These are phyloP conservation scores for Sciurus carolinensis DNA, from an alignment of 2,797 vertebrate species.

Conservation along the genomic window DNA sequence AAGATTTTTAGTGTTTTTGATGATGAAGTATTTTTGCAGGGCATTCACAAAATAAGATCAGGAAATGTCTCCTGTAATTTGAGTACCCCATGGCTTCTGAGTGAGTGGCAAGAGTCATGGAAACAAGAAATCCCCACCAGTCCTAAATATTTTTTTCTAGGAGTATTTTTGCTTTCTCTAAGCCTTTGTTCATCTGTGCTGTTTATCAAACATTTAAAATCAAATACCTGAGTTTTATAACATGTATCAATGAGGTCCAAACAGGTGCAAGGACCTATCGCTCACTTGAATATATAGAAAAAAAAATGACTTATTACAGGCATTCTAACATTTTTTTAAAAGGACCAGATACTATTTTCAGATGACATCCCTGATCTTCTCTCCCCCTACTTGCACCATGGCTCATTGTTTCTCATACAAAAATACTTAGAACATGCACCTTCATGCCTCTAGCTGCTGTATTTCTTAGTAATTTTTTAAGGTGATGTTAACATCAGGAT, in stretches of 20 bases:
- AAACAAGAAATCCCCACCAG: constrained; percentile 20
- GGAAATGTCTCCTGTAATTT: constrained; percentile 36
- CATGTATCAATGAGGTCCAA: background rate
- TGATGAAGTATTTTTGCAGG: constrained; percentile 39
- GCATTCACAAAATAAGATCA: constrained; percentile 9
- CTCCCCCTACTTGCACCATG: background rate
- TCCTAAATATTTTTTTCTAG: constrained; percentile 1
- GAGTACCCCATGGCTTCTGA: background rate
- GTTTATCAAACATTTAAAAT: constrained; percentile 42
- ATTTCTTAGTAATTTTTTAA: background rate
- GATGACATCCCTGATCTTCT: background rate
- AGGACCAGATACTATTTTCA: constrained; percentile 28
- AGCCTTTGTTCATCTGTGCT: background rate
- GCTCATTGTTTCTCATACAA: constrained; percentile 26
- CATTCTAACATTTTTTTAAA: background rate
- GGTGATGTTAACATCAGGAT: background rate
- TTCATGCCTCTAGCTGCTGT: background rate
- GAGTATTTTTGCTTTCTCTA: background rate
- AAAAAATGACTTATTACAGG: background rate
- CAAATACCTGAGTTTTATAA: constrained; percentile 46
- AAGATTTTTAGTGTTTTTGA: background rate
- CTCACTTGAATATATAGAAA: background rate
- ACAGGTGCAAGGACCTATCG: background rate
- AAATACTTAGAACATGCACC: background rate
- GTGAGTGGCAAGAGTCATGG: background rate